Evolutionary conservation across 1,140 invertebrate genomes (phyloP).

Genomic region (Drosophila paulistorum): DNA sequence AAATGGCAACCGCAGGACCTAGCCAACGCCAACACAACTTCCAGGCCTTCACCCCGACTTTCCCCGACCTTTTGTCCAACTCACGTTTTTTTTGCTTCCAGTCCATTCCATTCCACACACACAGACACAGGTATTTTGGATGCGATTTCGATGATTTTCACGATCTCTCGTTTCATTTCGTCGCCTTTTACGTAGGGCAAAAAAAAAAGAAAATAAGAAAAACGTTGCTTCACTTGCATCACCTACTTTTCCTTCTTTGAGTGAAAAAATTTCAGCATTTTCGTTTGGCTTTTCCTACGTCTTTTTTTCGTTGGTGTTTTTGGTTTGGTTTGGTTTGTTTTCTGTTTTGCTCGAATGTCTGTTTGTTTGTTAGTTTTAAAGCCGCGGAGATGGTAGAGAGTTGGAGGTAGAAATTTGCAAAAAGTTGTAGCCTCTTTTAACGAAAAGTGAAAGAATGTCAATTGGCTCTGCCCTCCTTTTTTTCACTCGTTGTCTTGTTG

Average conservation of each 20-base stretch:
- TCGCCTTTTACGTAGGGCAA: neutral
- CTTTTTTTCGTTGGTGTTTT: neutral
- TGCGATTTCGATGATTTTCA: conserved; percentile 38
- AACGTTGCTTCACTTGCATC: conserved; percentile 7
- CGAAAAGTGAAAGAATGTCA: conserved; percentile 38
- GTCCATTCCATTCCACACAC: no score
- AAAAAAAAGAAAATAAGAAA: neutral
- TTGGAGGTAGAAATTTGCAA: neutral
- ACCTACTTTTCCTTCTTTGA: conserved; percentile 4
- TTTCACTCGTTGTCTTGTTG: neutral
- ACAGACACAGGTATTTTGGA: conserved; percentile 13
- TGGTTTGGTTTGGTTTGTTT: neutral
- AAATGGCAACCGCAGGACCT: conserved; percentile 31
- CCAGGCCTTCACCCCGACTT: neutral
- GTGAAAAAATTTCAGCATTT: conserved; percentile 18
- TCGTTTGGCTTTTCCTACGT: conserved; percentile 2
- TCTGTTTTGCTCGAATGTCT: conserved; percentile 17
- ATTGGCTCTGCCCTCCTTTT: conserved; percentile 16
- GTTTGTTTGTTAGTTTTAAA: conserved; percentile 34
- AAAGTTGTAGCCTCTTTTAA: neutral
- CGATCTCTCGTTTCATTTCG: conserved; percentile 21
- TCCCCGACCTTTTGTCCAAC: no score
- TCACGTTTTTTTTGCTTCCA: neutral
- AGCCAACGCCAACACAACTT: neutral
- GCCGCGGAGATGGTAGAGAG: conserved; percentile 1